Evolutionary conservation across 2,888 invertebrate genomes (phyloP).

Genomic region (Andrena bicolor): DNA sequence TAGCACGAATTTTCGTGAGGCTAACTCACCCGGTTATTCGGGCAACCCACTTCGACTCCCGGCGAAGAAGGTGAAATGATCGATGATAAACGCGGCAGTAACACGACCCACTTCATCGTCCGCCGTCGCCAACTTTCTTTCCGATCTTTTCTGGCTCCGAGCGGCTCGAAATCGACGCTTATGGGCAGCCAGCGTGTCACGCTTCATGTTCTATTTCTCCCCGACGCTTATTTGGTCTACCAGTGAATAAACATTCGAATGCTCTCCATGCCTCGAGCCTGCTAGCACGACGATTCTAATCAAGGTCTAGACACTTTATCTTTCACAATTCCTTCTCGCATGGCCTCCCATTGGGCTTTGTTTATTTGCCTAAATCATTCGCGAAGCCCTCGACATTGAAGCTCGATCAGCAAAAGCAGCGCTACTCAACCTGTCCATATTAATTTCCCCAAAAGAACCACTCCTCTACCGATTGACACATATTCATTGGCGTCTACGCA

Average conservation of each 20-base stretch:
- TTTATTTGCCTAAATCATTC: too few species aligned
- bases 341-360: too few species aligned
- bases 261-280: conserved; percentile 15
- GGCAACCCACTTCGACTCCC: conserved; percentile 59
- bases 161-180: conserved; percentile 59
- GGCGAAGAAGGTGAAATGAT: conserved; percentile 68
- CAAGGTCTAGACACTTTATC: not conserved
- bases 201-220: conserved; percentile 65
- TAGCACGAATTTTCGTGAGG: conserved; percentile 47
- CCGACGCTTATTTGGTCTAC: conserved; percentile 35
- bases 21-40: conserved; percentile 39
- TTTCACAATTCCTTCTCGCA: too few species aligned
- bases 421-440: too few species aligned
- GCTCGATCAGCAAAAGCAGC: too few species aligned
- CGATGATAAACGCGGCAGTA: conserved; percentile 67
- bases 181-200: conserved; percentile 51
- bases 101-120: conserved; percentile 68
- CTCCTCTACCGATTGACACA: not conserved
- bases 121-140: conserved; percentile 66
- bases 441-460: not conserved
- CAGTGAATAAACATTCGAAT: conserved; percentile 41
- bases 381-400: too few species aligned
- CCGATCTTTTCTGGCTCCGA: conserved; percentile 50
- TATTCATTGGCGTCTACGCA: not conserved
- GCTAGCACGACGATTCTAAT: not conserved